Percentiles rank a stretch among this genome's conserved stretches.
Evolutionary conservation across 2,888 invertebrate species (phyloP).

Genomic region (Lasioglossum zephyrum): DNA sequence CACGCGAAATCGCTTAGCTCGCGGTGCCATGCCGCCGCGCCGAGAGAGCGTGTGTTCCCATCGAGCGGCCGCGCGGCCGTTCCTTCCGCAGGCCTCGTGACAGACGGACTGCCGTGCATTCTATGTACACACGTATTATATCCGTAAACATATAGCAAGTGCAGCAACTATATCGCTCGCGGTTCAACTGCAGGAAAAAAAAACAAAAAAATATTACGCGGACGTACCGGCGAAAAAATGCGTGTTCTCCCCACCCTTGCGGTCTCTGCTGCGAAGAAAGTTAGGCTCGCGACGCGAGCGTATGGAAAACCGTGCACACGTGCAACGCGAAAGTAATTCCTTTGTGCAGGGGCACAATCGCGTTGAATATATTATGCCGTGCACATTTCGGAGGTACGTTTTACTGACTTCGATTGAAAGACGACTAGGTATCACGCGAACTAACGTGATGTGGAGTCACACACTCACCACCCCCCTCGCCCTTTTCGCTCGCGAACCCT

Average conservation of each 20-base stretch:
- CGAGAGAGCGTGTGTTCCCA: conserved; percentile 8
- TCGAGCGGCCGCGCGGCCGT: background rate
- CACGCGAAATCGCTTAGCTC: conserved; percentile 28
- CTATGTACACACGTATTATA: conserved; percentile 17
- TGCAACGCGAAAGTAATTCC: conserved; percentile 55
- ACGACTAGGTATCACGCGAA: conserved; percentile 74
- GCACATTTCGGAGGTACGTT: conserved; percentile 72
- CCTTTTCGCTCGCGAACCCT: background rate
- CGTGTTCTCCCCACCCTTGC: background rate
- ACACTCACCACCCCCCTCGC: conserved; percentile 29
- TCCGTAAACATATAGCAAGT: conserved; percentile 49
- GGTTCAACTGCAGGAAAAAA: conserved; percentile 64
- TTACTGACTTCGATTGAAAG: conserved; percentile 73
- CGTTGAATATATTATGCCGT: conserved; percentile 70
- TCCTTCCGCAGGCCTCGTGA: conserved; percentile 56
- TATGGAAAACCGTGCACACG: conserved; percentile 20
- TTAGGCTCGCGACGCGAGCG: conserved; percentile 11
- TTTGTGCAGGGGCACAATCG: conserved; percentile 62
- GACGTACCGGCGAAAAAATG: conserved; percentile 43
- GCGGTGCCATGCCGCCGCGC: background rate
- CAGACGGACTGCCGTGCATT: conserved; percentile 45
- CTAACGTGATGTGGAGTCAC: conserved; percentile 70
- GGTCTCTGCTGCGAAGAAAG: background rate
- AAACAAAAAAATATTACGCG: conserved; percentile 47
- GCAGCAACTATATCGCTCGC: conserved; percentile 45